These are phyloP conservation scores for Seladonia tumulorum DNA, from an alignment of 2,888 invertebrate genomes.

Conservation along the genomic window DNA sequence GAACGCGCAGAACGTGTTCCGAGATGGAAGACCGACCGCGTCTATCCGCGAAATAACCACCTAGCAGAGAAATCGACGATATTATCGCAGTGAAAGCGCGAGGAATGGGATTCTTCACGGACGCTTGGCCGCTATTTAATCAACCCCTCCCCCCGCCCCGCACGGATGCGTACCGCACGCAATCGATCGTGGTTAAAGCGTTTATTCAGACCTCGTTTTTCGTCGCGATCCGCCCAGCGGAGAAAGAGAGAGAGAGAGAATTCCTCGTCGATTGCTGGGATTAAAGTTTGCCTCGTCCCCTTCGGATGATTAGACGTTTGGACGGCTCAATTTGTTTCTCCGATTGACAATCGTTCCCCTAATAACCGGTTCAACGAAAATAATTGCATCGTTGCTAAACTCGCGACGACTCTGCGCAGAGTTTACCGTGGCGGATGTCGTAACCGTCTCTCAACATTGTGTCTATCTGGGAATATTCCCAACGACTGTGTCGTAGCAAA, in stretches of 20 bases:
- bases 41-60: constrained; percentile 32
- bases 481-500: neutral
- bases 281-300: constrained; percentile 25
- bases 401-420: neutral
- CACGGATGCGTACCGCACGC: constrained; percentile 30
- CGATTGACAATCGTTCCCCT: neutral
- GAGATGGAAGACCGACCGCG: constrained; percentile 13
- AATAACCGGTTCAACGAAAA: neutral
- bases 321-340: constrained; percentile 1
- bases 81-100: constrained; percentile 54
- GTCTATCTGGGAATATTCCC: neutral
- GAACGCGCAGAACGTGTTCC: constrained; percentile 7
- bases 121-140: constrained; percentile 44
- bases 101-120: constrained; percentile 52
- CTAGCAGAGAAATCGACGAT: constrained; percentile 51
- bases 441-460: neutral
- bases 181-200: constrained; percentile 36
- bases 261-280: constrained; percentile 6
- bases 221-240: constrained; percentile 12
- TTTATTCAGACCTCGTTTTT: constrained; percentile 26
- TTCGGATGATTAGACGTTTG: neutral
- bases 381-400: constrained; percentile 8
- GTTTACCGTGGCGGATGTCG: neutral
- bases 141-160: neutral
- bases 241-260: neutral